Percentiles rank a stretch among this genome's conserved stretches.
phyloP scores from a whole-genome alignment of 2,797 vertebrate genomes.

The Myotis findleyi region DNA sequence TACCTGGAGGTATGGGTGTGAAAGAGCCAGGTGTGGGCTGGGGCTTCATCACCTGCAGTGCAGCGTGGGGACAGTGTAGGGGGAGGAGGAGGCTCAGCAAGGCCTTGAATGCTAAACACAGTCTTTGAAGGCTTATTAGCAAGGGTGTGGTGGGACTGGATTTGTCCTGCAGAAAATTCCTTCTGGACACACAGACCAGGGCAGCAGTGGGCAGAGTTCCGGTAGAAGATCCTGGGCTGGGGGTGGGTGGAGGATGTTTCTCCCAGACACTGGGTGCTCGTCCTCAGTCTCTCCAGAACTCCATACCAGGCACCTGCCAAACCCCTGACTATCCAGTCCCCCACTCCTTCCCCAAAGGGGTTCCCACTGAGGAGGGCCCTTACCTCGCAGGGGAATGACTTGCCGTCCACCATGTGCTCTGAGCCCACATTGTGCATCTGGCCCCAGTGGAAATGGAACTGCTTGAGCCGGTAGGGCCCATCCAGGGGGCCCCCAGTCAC shows the following conservation, averaged over 20 bases:
- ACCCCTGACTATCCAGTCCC: neutral
- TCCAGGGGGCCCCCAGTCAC: constrained; percentile 94
- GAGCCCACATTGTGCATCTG: constrained; percentile 93
- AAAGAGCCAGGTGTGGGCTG: neutral
- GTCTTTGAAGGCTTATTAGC: neutral
- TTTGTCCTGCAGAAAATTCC: neutral
- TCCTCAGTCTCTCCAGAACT: neutral
- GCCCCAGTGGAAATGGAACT: constrained; percentile 99
- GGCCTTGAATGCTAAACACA: neutral
- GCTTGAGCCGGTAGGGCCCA: constrained; percentile 94
- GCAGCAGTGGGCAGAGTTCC: neutral
- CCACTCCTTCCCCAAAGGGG: neutral
- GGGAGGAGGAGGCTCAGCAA: neutral
- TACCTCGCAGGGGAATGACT: constrained; percentile 95
- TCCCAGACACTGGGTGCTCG: neutral
- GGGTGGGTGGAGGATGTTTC: neutral
- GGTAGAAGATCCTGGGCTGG: neutral
- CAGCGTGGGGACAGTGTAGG: neutral
- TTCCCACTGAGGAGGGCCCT: constrained; percentile 34
- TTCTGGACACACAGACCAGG: neutral
- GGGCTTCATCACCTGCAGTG: neutral
- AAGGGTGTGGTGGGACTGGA: neutral
- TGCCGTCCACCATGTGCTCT: constrained; percentile 95
- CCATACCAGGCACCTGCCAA: neutral
- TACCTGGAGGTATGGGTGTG: neutral